Conservation (phyloP, 1,140 invertebrate species). For the Myzus persicae region DNA sequence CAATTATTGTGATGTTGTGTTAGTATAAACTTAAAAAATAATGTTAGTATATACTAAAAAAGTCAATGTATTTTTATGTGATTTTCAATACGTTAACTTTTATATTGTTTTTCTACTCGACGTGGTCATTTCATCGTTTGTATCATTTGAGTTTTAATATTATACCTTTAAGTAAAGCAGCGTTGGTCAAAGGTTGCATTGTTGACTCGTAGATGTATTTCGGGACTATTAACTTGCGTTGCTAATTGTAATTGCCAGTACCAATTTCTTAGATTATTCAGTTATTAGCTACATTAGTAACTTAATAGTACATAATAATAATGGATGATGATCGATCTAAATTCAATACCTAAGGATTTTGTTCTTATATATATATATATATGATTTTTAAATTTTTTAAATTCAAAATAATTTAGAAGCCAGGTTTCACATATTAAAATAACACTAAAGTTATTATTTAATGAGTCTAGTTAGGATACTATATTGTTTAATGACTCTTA, state of each 20-base stretch:
- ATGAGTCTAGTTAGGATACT: too few species aligned
- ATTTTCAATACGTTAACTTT: slow-evolving; percentile 11
- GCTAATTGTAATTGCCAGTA: neutral
- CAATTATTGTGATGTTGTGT: neutral
- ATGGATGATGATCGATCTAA: too few species aligned
- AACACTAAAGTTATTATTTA: too few species aligned
- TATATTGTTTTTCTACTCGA: neutral
- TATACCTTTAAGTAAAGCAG: neutral
- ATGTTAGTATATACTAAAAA: neutral
- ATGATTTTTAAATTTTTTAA: too few species aligned
- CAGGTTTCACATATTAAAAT: too few species aligned
- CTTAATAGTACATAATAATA: too few species aligned
- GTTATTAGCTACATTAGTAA: too few species aligned
- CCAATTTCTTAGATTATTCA: neutral
- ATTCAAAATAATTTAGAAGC: too few species aligned
- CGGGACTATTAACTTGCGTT: neutral
- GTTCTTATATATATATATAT: too few species aligned
- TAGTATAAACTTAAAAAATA: neutral
- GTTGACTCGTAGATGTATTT: neutral
- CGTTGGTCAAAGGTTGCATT: neutral
- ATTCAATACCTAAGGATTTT: too few species aligned
- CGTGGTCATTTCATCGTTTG: neutral
- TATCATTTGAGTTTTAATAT: neutral
- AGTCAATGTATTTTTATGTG: neutral
- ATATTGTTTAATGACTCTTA: too few species aligned